Conservation (phyloP, 2,797 vertebrate genomes). For the Pipistrellus pygmaeus region DNA sequence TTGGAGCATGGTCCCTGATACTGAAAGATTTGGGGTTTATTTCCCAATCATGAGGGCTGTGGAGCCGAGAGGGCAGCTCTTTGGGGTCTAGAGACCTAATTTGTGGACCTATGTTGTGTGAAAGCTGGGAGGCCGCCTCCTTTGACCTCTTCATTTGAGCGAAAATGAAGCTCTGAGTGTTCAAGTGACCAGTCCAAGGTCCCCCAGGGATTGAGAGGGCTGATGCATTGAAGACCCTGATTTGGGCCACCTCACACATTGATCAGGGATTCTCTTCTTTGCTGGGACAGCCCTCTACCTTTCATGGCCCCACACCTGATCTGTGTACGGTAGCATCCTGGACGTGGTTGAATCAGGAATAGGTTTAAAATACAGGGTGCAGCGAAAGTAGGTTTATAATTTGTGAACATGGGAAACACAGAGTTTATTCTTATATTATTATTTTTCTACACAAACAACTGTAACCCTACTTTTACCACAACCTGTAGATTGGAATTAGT, state of each 20-base stretch:
- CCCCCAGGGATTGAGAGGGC: not conserved
- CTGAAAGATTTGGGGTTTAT: too few species aligned
- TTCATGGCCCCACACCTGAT: not conserved
- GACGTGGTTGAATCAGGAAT: not conserved
- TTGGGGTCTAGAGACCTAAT: not conserved
- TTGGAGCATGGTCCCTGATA: too few species aligned
- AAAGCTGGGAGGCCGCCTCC: not conserved
- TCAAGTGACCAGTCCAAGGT: not conserved
- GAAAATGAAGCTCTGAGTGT: not conserved
- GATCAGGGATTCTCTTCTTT: not conserved
- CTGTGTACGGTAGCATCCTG: not conserved
- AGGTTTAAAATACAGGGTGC: slow-evolving; percentile 6
- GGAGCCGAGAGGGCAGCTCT: not conserved
- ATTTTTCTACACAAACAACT: not conserved
- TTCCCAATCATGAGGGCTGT: not conserved
- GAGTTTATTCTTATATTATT: not conserved
- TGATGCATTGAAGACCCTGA: not conserved
- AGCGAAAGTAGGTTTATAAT: not conserved
- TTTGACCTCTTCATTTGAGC: not conserved
- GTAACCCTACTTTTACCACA: not conserved
- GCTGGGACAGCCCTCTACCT: not conserved
- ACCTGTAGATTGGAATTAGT: not conserved
- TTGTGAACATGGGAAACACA: not conserved
- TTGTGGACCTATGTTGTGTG: not conserved
- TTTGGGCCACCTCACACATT: not conserved